Evolutionary conservation across 2,797 vertebrate genomes (phyloP), one percentile per base, ranked within the genome.

Genomic region (Macropus fuliginosus): DNA sequence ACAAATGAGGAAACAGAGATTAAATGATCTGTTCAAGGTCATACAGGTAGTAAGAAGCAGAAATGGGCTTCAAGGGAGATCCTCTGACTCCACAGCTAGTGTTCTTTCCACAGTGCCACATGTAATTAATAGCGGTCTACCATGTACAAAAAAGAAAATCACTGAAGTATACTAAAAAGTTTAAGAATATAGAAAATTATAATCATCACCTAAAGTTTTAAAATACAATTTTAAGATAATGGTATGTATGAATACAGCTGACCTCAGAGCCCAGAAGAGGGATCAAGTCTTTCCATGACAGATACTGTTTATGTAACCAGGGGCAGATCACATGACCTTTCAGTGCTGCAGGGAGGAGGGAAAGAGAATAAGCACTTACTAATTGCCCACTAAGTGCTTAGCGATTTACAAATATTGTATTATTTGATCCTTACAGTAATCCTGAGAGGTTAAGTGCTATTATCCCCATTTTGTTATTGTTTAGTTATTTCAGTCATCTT

Each of bases 171-270:
- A 94, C 6, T 74, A 66, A 87, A 93, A n/a, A 90, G n/a, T 27
- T 94, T 89, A 27, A 59, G 56, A 90, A 95, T 92, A 94, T 91
- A 28, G 55, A 93, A 94, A 95, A 95, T 56, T 62, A 92, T 52
- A 50, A 56, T 56, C 50, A 91, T 54, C 46, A 87, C 21, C 21
- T 24, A 24, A 40, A 34, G 31, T 74, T 94, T 93, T 91, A 46
- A 93, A 90, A 93, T 90, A 57, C 93, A 55, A 55, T 62, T 46
- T 46, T 81, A 40, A 81, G 6, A 74, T 52, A 52, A 52, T 52
- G 52, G 52, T 52, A 52, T 52, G 52, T 52, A 52, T 0, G 9
- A 46, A 87, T 27, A 27, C 21, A 46, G 74, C 46, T 87, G 74
- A 4, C 74, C 40, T 46, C 40, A 27, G 18, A 74, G 9, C 9